Evolutionary conservation across 2,797 vertebrate genomes (phyloP).

Genomic region (Brotogeris chrysoptera): DNA sequence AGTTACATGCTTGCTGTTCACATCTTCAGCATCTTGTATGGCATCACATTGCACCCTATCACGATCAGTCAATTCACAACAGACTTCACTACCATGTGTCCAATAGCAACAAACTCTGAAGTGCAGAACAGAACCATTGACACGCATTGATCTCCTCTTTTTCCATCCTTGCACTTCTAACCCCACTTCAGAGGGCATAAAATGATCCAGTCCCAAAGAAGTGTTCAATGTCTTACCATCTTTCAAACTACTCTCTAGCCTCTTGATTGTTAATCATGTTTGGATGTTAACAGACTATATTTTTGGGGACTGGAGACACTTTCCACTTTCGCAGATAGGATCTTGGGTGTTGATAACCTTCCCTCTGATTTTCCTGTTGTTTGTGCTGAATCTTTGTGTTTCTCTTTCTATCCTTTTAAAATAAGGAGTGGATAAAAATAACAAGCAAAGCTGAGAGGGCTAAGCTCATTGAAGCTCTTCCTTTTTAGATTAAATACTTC

Average conservation of each 20-base stretch:
- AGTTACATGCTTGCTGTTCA: not conserved
- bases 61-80: not conserved
- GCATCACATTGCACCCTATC: not conserved
- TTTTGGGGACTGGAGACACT: not conserved
- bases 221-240: not conserved
- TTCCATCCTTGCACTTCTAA: not conserved
- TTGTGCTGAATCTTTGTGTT: not conserved
- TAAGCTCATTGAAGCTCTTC: not conserved
- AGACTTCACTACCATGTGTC: not conserved
- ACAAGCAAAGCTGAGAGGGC: not conserved
- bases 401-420: not conserved
- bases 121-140: not conserved
- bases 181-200: not conserved
- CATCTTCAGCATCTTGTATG: not conserved
- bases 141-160: accelerated
- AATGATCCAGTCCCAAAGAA: not conserved
- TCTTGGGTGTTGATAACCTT: not conserved
- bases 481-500: constrained; percentile 2
- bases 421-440: not conserved
- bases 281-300: not conserved
- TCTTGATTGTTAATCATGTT: not conserved
- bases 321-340: accelerated
- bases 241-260: not conserved
- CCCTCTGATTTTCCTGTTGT: not conserved
- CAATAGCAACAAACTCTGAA: not conserved